Evolutionary conservation across 2,113 vertebrate species (phyloP), one percentile per base, ranked within the genome.

Genomic region (Lagopus leucura): DNA sequence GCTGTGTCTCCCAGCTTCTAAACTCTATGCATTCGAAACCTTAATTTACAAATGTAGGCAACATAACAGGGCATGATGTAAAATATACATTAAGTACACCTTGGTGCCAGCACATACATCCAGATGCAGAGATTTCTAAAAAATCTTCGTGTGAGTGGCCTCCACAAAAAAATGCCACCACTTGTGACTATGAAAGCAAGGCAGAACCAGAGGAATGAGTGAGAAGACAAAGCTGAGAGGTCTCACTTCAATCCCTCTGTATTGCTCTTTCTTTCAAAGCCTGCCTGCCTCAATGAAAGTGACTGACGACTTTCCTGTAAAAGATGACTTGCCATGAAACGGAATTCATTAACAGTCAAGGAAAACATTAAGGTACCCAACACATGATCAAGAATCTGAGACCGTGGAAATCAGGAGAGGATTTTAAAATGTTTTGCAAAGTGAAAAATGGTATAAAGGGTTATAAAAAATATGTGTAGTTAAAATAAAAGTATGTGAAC

Each of bases 41-140:
- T 86, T 77, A 48, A 73, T 88, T 93, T 96, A 90, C 65, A 94
- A 93, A 94, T 7, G 24, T 15, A 27, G n/a, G 40, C 40, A 75
- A 78, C 86, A 91, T 63, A 94, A 86, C 48, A 45, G 57, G 8
- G 52, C 66, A 94, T 93, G 30, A 54, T 54, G 52, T 16, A 76
- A 83, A 86, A 88, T 28, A 89, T 0, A 2, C 63, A 85, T 83
- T 61, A 88, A 81, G 57, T 52, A 43, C 57, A 95, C 73, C 43
- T 82, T 28, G 4, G 61, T 83, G 89, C 88, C 85, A 94, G 61
- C 21, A 74, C 27, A 71, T n/a, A 92, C 73, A 95, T 28, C 48
- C 80, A 92, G 77, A 60, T 89, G 64, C 64, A 89, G 67, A 85
- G 57, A 73, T 79, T 91, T 77, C 64, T 81, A 74, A 94, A 95